Evolutionary conservation across 2,797 vertebrate species (phyloP).

Genomic region (Serranus cabrilla): DNA sequence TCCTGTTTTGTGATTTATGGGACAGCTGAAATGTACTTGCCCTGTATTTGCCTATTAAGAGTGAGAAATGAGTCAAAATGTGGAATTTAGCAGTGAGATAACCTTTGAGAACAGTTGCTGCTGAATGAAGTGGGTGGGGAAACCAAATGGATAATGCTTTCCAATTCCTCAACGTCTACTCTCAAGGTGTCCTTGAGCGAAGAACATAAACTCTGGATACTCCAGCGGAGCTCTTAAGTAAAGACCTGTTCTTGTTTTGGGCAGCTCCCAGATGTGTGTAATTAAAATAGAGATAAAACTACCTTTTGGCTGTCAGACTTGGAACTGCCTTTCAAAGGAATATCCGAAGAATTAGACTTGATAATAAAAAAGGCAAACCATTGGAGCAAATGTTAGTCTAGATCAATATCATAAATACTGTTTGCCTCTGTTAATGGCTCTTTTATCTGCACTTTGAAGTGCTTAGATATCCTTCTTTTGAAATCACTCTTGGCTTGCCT

Average conservation of each 20-base stretch:
- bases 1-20: conserved; percentile 51
- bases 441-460: conserved; percentile 39
- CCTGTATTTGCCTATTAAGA: conserved; percentile 51
- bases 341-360: conserved; percentile 10
- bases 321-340: background rate
- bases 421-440: conserved; percentile 42
- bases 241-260: background rate
- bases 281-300: conserved; percentile 21
- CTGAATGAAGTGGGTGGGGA: conserved; percentile 51
- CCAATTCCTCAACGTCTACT: conserved; percentile 44
- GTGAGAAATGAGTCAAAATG: conserved; percentile 50
- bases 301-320: conserved; percentile 5
- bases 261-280: background rate
- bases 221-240: conserved; percentile 17
- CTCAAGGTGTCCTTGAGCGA: conserved; percentile 47
- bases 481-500: conserved; percentile 16
- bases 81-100: conserved; percentile 48
- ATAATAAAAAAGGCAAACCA: conserved; percentile 30
- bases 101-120: conserved; percentile 58
- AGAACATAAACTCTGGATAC: conserved; percentile 18
- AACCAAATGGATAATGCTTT: conserved; percentile 38
- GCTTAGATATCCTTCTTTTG: conserved; percentile 28
- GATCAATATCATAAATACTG: conserved; percentile 58
- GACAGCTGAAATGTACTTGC: conserved; percentile 32
- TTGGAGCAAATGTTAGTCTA: conserved; percentile 20